Evolutionary conservation across 2,888 invertebrate species (phyloP).

Genomic region (Prenolepis imparis): DNA sequence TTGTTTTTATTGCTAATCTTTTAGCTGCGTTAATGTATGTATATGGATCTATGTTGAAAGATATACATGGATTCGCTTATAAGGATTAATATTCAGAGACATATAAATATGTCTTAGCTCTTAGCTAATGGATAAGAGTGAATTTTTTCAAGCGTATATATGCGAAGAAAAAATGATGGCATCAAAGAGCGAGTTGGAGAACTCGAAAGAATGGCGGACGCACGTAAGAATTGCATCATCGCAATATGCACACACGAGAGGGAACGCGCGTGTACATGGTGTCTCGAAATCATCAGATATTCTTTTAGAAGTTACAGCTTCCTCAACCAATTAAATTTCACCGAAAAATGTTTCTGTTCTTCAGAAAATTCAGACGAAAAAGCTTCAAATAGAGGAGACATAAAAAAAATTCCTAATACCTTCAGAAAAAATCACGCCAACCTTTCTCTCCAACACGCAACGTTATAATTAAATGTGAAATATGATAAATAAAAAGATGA

Average conservation of each 20-base stretch:
- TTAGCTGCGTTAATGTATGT: neutral
- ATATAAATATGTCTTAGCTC: neutral
- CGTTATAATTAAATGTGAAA: neutral
- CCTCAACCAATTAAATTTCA: neutral
- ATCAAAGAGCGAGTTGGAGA: neutral
- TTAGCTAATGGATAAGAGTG: neutral
- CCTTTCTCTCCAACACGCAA: neutral
- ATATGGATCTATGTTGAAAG: neutral
- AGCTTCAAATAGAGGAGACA: neutral
- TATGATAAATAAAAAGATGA: neutral
- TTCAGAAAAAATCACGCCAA: neutral
- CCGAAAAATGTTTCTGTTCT: too few relatives aligned
- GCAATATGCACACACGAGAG: constrained; percentile 37
- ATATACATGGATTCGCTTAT: neutral
- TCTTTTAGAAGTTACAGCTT: neutral
- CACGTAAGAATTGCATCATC: constrained; percentile 71
- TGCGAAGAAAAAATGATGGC: neutral
- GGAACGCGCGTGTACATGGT: constrained; percentile 17
- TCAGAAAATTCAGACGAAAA: neutral
- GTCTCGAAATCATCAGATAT: neutral
- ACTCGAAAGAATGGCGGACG: constrained; percentile 33
- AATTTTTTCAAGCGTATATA: neutral
- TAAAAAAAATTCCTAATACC: neutral
- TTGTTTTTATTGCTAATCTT: neutral
- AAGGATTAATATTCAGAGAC: neutral